A percentile compares a stretch with the other conserved stretches of the same genome.
Evolutionary conservation across 2,113 vertebrate genomes (phyloP).

Genomic region (Alectura lathami): DNA sequence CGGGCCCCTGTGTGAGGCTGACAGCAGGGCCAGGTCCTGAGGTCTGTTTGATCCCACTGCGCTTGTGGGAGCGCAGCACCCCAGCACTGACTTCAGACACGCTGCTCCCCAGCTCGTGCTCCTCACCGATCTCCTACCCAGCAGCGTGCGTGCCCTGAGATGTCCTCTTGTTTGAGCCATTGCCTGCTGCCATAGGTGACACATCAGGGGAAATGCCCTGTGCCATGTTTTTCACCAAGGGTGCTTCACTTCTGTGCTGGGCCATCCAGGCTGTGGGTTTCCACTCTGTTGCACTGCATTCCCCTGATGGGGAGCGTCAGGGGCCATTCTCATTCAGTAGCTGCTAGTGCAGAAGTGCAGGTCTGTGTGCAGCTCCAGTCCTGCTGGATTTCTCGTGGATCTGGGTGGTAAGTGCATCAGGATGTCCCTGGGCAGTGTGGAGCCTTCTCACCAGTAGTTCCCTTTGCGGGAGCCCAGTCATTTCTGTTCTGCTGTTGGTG

Average conservation of each 20-base stretch:
- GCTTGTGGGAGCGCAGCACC: not conserved
- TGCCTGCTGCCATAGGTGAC: not conserved
- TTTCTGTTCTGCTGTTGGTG: not conserved
- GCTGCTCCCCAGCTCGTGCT: not conserved
- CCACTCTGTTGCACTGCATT: not conserved
- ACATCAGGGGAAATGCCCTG: not conserved
- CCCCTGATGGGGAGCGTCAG: too few relatives aligned
- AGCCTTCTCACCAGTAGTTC: not conserved
- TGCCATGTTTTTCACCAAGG: not conserved
- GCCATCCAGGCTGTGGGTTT: not conserved
- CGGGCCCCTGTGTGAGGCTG: not conserved
- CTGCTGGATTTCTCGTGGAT: not conserved
- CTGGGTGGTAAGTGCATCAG: accelerated
- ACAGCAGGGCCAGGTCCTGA: not conserved
- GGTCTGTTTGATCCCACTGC: not conserved
- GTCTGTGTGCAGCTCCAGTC: not conserved
- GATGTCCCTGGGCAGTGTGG: not conserved
- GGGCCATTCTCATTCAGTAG: too few relatives aligned
- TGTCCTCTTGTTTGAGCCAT: not conserved
- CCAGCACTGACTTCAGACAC: not conserved
- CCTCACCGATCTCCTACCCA: not conserved
- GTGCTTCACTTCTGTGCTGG: not conserved
- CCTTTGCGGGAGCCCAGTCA: not conserved
- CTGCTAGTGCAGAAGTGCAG: not conserved
- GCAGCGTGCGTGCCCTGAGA: not conserved